Percentiles rank a stretch among this genome's conserved stretches.
These are phyloP conservation scores for Catocala sponsa DNA, from an alignment of 2,888 invertebrate genomes.

Conservation along the genomic window DNA sequence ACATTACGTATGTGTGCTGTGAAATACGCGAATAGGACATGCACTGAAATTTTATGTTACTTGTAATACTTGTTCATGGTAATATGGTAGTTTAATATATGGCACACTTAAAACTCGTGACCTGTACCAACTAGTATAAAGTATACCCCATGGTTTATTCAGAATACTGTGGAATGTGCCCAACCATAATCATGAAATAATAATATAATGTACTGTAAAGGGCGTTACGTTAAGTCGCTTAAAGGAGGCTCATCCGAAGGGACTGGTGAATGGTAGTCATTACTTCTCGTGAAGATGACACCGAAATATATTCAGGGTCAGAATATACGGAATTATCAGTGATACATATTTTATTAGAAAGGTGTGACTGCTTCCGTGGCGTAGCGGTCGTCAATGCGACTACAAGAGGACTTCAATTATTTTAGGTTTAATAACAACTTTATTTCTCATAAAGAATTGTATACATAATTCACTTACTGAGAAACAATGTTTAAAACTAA, in stretches of 20 bases:
- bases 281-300: background rate
- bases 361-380: no score
- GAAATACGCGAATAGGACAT: constrained; percentile 2
- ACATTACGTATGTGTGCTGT: constrained; percentile 1
- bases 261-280: background rate
- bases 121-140: background rate
- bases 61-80: background rate
- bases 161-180: background rate
- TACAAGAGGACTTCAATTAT: no score
- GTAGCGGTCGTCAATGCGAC: no score
- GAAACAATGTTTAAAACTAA: no score
- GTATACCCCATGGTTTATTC: background rate
- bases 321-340: no score
- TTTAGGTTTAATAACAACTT: no score
- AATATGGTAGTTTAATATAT: no score
- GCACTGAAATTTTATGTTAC: constrained; percentile 2
- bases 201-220: background rate
- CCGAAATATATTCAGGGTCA: no score
- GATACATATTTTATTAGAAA: no score
- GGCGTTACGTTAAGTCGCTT: background rate
- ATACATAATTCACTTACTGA: no score
- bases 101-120: no score
- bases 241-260: background rate
- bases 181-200: constrained; percentile 2
- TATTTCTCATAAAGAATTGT: no score